These are phyloP conservation scores for Xestia rhomboidea DNA, from an alignment of 2,888 invertebrate genomes.

Conservation along the genomic window DNA sequence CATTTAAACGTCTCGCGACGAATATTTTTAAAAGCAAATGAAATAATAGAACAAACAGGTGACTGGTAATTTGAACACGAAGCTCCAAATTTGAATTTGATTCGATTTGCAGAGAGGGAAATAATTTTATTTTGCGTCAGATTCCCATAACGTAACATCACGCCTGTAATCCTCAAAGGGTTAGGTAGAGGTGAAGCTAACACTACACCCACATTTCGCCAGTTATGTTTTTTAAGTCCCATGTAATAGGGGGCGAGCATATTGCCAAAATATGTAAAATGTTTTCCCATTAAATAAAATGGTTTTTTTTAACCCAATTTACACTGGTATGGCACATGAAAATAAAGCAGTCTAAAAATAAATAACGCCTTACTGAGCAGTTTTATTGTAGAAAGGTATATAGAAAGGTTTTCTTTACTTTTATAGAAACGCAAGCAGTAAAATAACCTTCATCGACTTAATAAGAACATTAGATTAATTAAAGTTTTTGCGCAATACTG, in stretches of 20 bases:
- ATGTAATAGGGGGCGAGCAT: no score
- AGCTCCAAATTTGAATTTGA: constrained; percentile 14
- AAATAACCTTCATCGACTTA: not conserved
- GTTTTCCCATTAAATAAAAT: not conserved
- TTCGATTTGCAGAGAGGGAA: not conserved
- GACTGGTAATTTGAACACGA: constrained; percentile 24
- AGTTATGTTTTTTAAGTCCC: no score
- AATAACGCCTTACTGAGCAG: not conserved
- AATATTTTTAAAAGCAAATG: constrained; percentile 17
- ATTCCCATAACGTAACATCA: not conserved
- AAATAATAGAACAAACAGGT: constrained; percentile 7
- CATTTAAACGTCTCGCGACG: constrained; percentile 4
- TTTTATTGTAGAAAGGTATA: constrained; percentile 2
- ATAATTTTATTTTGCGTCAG: not conserved
- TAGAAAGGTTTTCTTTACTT: not conserved
- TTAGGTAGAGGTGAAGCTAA: no score
- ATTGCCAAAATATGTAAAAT: no score
- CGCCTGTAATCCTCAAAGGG: no score
- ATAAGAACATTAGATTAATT: no score
- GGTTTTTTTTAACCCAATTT: constrained; percentile 7
- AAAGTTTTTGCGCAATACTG: not conserved
- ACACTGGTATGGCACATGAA: not conserved
- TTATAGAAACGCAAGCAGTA: not conserved
- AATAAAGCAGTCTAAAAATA: constrained; percentile 13
- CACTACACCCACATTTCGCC: no score